These are phyloP conservation scores for Epizoanthus stellaris DNA, from an alignment of 92 coral and sea anemone species.

Conservation along the genomic window DNA sequence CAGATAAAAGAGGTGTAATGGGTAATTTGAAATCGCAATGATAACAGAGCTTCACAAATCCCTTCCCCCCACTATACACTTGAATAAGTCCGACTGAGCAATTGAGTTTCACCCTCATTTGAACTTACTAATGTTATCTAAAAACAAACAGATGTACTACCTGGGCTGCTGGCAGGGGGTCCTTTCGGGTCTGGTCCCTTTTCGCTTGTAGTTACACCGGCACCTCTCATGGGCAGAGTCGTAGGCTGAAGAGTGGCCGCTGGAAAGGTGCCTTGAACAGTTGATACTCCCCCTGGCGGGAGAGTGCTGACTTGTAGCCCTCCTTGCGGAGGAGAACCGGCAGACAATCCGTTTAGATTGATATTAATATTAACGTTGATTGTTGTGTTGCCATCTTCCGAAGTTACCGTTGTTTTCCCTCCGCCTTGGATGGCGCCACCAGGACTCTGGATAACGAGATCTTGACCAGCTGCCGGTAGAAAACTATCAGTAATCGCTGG, in stretches of 20 bases:
- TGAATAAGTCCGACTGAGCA: too few species aligned
- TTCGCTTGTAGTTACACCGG: neutral
- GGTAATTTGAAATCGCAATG: too few species aligned
- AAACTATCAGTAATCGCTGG: too few species aligned
- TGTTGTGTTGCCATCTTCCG: constrained; percentile 1
- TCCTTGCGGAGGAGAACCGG: too few species aligned
- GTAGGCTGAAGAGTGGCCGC: neutral
- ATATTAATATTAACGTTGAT: constrained; percentile 19
- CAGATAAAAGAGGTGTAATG: too few species aligned
- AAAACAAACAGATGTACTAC: neutral
- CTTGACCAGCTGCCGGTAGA: neutral
- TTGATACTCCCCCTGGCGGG: too few species aligned
- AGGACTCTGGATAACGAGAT: neutral
- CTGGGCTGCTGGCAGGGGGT: constrained; percentile 1
- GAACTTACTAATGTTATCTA: neutral
- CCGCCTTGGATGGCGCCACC: neutral
- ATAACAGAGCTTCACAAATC: too few species aligned
- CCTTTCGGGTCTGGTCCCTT: constrained; percentile 11
- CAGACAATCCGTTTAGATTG: neutral
- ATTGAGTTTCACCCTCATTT: too few species aligned
- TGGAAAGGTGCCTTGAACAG: too few species aligned
- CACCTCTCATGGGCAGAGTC: neutral
- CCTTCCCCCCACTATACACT: too few species aligned
- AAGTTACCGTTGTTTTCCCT: constrained; percentile 11
- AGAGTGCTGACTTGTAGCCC: neutral